These are phyloP conservation scores for Entelurus aequoreus DNA, from an alignment of 2,113 vertebrate species.

Conservation along the genomic window DNA sequence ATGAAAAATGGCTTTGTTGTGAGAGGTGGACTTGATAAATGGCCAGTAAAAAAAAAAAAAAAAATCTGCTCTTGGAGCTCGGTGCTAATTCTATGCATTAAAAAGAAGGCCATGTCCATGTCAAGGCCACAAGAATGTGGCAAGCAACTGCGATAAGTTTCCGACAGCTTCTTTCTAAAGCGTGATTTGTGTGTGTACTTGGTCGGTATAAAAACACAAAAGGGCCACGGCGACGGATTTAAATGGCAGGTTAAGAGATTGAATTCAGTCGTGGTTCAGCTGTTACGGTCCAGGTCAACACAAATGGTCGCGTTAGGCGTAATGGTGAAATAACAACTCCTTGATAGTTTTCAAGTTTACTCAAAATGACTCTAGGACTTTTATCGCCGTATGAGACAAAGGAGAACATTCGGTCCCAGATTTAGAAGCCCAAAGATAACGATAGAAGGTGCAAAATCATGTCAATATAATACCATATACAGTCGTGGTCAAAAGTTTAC, in stretches of 20 bases:
- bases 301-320: no score
- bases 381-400: no score
- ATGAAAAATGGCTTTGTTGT: slow-evolving; percentile 40
- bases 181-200: slow-evolving; percentile 1
- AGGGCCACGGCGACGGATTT: slow-evolving; percentile 3
- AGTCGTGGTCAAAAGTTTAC: no score
- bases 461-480: no score
- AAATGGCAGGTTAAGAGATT: neutral
- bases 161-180: slow-evolving; percentile 34
- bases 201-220: slow-evolving; percentile 40
- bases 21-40: slow-evolving; percentile 37
- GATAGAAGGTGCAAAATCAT: no score
- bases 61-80: slow-evolving; percentile 26
- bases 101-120: slow-evolving; percentile 28
- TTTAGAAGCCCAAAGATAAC: no score
- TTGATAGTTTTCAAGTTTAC: slow-evolving; percentile 19
- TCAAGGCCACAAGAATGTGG: slow-evolving; percentile 8
- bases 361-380: no score
- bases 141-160: slow-evolving; percentile 10
- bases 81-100: slow-evolving; percentile 44
- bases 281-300: neutral
- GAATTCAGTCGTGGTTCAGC: no score
- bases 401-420: no score
- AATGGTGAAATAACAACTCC: slow-evolving; percentile 2
- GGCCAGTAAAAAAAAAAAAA: neutral